phyloP scores from a whole-genome alignment of 2,888 invertebrate genomes.

The Thecophora atra region DNA sequence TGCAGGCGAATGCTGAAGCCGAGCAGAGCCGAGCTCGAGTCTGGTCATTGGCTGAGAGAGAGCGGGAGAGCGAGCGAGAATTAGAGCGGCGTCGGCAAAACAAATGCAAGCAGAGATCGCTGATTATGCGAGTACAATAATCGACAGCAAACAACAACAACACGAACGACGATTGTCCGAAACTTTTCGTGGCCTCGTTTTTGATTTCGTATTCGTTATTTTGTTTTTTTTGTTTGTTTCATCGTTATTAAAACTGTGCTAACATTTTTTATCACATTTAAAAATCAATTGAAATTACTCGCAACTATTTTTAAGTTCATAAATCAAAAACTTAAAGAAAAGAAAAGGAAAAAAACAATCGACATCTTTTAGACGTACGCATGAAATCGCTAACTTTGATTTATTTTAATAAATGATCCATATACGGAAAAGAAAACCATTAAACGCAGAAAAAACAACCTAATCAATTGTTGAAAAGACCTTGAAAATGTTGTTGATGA shows the following conservation, averaged over 20 bases:
- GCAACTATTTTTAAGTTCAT: constrained; percentile 5
- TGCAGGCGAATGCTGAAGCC: background rate
- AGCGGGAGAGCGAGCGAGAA: background rate
- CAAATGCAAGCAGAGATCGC: background rate
- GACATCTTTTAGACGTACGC: no score
- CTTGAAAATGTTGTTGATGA: background rate
- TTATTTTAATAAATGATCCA: constrained; percentile 7
- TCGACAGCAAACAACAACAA: background rate
- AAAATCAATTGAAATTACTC: constrained; percentile 6
- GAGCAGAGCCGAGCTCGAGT: background rate
- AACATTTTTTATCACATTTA: background rate
- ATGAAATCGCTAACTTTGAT: background rate
- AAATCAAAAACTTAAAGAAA: background rate
- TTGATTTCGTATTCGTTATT: background rate
- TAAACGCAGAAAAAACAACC: no score
- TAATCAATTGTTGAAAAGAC: background rate
- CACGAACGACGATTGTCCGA: background rate
- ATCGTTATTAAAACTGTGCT: background rate
- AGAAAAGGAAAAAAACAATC: background rate
- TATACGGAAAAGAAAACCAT: background rate
- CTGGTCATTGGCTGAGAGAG: no score
- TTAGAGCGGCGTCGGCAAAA: background rate
- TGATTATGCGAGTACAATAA: background rate
- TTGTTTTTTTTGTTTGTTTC: background rate
- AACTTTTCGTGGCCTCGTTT: background rate